Evolutionary conservation across 2,797 vertebrate genomes (phyloP).

Genomic region (Chaetophractus vellerosus): DNA sequence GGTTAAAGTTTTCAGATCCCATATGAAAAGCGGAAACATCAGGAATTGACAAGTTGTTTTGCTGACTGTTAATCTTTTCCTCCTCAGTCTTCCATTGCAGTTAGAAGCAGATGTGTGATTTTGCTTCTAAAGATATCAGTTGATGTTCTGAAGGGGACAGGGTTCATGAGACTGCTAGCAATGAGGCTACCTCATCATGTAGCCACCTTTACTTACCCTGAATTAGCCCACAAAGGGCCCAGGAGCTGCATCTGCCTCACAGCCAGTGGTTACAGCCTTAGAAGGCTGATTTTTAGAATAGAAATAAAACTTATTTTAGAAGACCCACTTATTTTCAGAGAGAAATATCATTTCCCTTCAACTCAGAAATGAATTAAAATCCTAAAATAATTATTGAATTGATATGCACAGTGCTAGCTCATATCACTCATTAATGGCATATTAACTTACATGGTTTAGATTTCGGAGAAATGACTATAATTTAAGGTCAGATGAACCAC

Average conservation of each 20-base stretch:
- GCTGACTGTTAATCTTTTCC: not conserved
- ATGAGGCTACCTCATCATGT: not conserved
- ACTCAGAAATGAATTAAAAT: constrained; percentile 64
- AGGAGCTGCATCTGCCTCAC: not conserved
- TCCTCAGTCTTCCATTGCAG: not conserved
- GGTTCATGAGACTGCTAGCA: not conserved
- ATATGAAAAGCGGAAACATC: not conserved
- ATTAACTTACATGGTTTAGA: constrained; percentile 48
- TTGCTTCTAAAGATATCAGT: constrained; percentile 30
- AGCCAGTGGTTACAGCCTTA: not conserved
- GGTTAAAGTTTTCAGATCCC: constrained; percentile 2
- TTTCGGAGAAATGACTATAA: constrained; percentile 56
- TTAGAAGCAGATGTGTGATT: not conserved
- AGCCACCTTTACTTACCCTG: not conserved
- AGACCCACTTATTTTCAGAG: constrained; percentile 60
- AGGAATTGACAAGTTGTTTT: not conserved
- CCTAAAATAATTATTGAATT: constrained; percentile 55
- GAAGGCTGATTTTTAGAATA: constrained; percentile 61
- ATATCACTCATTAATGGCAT: constrained; percentile 46
- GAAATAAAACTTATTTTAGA: constrained; percentile 65
- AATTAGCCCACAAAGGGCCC: not conserved
- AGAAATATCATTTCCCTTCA: constrained; percentile 51
- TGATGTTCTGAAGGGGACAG: not conserved
- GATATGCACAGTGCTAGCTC: not conserved
- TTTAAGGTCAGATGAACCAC: constrained; percentile 55